A percentile compares a stretch with the other conserved stretches of the same genome.
These are phyloP conservation scores for Vimba vimba DNA, from an alignment of 2,113 vertebrate genomes.

Conservation along the genomic window DNA sequence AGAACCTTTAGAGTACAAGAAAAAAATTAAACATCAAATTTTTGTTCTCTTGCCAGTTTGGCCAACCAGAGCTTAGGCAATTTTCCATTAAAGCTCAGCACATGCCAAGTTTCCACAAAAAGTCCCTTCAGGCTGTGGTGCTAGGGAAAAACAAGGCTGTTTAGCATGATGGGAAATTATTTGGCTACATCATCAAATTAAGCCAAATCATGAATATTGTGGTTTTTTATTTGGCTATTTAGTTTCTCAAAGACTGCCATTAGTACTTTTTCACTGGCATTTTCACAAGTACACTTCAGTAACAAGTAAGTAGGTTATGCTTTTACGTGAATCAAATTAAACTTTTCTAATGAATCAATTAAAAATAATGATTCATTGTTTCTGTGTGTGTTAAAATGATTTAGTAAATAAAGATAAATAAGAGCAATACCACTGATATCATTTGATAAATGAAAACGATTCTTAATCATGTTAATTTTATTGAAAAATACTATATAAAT, in stretches of 20 bases:
- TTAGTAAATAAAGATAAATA: too few species aligned
- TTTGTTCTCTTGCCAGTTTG: constrained; percentile 13
- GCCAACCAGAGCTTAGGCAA: constrained; percentile 3
- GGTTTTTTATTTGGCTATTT: too few species aligned
- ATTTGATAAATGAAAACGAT: too few species aligned
- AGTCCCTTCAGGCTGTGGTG: neutral
- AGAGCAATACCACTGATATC: too few species aligned
- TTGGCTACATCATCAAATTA: neutral
- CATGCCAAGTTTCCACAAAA: constrained; percentile 22
- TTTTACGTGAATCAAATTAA: too few species aligned
- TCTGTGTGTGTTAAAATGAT: too few species aligned
- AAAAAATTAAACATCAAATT: neutral
- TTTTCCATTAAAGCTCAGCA: neutral
- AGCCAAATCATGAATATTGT: neutral
- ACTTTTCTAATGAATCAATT: too few species aligned
- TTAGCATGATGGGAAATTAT: constrained; percentile 22
- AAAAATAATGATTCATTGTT: too few species aligned
- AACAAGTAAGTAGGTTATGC: neutral
- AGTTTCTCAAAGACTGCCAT: neutral
- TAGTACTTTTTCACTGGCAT: neutral
- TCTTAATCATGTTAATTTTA: too few species aligned
- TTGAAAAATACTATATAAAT: too few species aligned
- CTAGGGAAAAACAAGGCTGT: neutral
- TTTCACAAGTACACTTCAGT: neutral
- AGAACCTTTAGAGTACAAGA: neutral